Evolutionary conservation across 2,888 invertebrate species (phyloP).

Genomic region (Dioctria rufipes): DNA sequence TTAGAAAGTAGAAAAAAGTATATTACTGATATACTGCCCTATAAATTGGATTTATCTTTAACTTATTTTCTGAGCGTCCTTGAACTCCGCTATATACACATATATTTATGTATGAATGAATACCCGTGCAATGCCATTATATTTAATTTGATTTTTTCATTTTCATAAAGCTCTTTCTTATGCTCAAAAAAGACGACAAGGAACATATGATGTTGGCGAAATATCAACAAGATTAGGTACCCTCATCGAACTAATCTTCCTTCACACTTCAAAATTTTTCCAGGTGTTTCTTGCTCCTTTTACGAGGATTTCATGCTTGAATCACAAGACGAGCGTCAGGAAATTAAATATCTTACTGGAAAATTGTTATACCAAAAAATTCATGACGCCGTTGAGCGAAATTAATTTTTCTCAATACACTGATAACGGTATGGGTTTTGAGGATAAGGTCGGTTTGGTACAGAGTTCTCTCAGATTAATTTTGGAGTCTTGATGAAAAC

Average conservation of each 20-base stretch:
- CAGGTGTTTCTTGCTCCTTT: not conserved
- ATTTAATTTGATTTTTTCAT: not conserved
- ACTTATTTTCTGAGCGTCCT: not conserved
- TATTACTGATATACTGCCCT: no score
- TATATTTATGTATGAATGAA: no score
- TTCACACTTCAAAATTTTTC: not conserved
- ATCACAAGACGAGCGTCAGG: not conserved
- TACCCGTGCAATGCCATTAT: not conserved
- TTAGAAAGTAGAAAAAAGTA: no score
- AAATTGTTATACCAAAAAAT: not conserved
- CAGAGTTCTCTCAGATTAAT: not conserved
- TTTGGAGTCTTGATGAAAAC: not conserved
- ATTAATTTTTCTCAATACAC: not conserved
- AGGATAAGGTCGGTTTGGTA: not conserved
- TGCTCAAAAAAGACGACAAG: not conserved
- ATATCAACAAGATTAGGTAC: not conserved
- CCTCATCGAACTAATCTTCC: not conserved
- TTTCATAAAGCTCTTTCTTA: not conserved
- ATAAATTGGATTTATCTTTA: no score
- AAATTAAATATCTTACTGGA: not conserved
- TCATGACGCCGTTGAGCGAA: not conserved
- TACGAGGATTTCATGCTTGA: constrained; percentile 2
- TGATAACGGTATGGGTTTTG: not conserved
- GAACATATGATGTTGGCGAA: not conserved
- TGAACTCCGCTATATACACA: not conserved